Evolutionary conservation across 2,113 vertebrate species (phyloP).

Genomic region (Heteronetta atricapilla): DNA sequence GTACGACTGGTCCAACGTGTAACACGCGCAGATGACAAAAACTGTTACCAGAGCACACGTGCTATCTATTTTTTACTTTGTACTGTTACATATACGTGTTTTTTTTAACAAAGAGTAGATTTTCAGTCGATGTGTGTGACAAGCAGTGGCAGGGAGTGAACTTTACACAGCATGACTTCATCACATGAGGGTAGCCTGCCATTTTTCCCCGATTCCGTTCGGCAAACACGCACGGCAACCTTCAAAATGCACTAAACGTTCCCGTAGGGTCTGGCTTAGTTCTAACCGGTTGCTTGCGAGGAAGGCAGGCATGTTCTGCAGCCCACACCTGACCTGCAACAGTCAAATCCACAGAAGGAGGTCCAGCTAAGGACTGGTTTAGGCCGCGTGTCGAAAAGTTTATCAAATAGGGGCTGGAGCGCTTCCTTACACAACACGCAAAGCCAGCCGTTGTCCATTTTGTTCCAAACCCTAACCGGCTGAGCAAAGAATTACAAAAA

Average conservation of each 20-base stretch:
- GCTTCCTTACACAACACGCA: not conserved
- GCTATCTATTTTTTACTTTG: not conserved
- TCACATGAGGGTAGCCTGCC: conserved; percentile 3
- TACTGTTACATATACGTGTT: not conserved
- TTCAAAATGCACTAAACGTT: not conserved
- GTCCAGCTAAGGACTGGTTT: not conserved
- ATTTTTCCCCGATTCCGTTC: not conserved
- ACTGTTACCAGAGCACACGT: fast-evolving
- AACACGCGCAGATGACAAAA: not conserved
- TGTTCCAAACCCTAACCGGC: not conserved
- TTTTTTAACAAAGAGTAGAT: not conserved
- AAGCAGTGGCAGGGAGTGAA: not conserved
- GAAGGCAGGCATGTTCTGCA: fast-evolving
- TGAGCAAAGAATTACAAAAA: no score
- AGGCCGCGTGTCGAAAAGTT: not conserved
- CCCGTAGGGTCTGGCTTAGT: not conserved
- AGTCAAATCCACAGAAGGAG: not conserved
- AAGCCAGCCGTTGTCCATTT: not conserved
- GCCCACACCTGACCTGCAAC: not conserved
- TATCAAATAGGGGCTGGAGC: fast-evolving
- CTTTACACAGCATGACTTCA: conserved; percentile 13
- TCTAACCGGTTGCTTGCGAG: not conserved
- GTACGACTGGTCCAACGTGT: not conserved
- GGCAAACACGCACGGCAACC: not conserved
- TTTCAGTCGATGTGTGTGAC: not conserved